phyloP scores from a whole-genome alignment of 2,113 vertebrate species.

The Eurypyga helias region DNA sequence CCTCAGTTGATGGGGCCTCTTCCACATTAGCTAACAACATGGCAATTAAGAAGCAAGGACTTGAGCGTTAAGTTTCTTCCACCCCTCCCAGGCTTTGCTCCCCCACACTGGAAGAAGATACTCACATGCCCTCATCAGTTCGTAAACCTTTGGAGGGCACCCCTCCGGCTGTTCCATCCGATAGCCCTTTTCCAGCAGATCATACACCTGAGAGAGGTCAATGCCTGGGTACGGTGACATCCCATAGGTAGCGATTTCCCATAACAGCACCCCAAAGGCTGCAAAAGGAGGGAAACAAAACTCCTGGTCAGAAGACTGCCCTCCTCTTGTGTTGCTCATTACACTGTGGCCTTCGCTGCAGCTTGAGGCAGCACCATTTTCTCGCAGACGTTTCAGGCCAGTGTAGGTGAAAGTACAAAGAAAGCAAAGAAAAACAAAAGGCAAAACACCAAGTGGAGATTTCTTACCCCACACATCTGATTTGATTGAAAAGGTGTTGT shows the following conservation, averaged over 20 bases:
- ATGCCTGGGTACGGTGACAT: conserved; percentile 99
- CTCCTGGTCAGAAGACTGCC: background rate
- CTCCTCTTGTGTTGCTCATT: background rate
- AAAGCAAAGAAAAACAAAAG: background rate
- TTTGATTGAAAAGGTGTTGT: conserved; percentile 99
- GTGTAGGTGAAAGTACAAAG: background rate
- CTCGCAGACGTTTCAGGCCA: background rate
- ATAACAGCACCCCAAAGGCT: conserved; percentile 97
- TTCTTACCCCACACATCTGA: conserved; percentile 97
- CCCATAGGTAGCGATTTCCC: conserved; percentile 99
- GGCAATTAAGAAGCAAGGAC: background rate
- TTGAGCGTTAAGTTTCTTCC: background rate
- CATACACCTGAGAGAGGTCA: conserved; percentile 98
- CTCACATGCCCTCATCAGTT: conserved; percentile 99
- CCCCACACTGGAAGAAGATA: conserved; percentile 23
- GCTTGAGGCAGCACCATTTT: background rate
- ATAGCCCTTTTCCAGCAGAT: conserved; percentile 97
- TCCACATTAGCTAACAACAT: background rate
- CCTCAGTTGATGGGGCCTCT: background rate
- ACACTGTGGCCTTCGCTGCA: background rate
- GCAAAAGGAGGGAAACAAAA: conserved; percentile 3
- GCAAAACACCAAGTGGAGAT: background rate
- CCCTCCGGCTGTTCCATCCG: conserved; percentile 99
- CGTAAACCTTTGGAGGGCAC: conserved; percentile 97
- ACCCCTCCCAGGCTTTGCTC: background rate